These are phyloP conservation scores for Lasioglossum zephyrum DNA, from an alignment of 2,888 invertebrate species.

Conservation along the genomic window DNA sequence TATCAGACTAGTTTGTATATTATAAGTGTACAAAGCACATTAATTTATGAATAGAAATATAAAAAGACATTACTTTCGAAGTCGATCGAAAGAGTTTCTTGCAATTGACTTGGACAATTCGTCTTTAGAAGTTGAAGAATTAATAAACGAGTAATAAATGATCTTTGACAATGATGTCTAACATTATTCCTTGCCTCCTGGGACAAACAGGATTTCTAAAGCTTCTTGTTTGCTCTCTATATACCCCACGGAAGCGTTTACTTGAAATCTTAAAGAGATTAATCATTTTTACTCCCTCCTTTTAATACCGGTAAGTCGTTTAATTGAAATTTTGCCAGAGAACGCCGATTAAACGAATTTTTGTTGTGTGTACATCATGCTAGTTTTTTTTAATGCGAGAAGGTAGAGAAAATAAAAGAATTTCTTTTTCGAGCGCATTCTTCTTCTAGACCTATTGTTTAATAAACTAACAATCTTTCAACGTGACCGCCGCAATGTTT, in stretches of 20 bases:
- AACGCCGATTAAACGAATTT: too few species aligned
- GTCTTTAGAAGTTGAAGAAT: neutral
- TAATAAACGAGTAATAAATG: neutral
- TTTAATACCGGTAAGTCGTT: neutral
- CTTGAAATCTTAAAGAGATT: too few species aligned
- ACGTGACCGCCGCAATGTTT: too few species aligned
- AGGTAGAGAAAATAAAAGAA: neutral
- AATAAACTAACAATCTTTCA: neutral
- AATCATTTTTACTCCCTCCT: neutral
- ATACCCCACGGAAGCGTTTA: too few species aligned
- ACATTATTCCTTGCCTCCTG: too few species aligned
- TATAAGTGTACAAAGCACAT: neutral
- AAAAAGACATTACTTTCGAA: neutral
- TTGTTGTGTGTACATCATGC: neutral
- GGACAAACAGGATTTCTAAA: too few species aligned
- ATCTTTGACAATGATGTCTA: neutral
- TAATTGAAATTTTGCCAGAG: neutral
- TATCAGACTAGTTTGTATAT: neutral
- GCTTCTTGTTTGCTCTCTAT: too few species aligned
- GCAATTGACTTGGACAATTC: neutral
- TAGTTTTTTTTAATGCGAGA: neutral
- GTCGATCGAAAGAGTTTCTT: neutral
- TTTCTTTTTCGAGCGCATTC: neutral
- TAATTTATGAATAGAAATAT: neutral
- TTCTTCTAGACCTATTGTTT: neutral